These are phyloP conservation scores for Linnaemya vulpina DNA, from an alignment of 2,888 invertebrate species.

Conservation along the genomic window DNA sequence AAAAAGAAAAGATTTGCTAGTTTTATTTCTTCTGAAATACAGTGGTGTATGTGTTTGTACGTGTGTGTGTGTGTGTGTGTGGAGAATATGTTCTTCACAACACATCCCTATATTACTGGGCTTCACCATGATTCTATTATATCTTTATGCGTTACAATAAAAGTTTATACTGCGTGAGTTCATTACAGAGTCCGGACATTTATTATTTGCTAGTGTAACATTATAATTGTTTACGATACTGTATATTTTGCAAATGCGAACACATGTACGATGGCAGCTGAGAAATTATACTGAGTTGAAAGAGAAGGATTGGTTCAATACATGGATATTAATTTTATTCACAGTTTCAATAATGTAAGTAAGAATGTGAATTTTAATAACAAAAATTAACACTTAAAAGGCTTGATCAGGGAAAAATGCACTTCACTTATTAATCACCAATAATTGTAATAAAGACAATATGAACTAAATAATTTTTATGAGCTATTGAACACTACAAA, in stretches of 20 bases:
- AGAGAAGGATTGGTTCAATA: not conserved
- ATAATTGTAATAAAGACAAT: no score
- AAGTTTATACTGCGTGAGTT: conserved; percentile 1
- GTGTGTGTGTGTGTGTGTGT: conserved; percentile 1
- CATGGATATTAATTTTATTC: no score
- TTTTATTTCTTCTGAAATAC: not conserved
- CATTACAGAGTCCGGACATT: conserved; percentile 13
- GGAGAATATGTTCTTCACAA: conserved; percentile 16
- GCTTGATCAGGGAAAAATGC: no score
- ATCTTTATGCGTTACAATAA: conserved; percentile 26
- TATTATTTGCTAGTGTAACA: conserved; percentile 23
- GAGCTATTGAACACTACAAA: no score
- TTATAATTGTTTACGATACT: conserved; percentile 39
- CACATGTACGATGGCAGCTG: not conserved
- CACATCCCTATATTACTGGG: conserved; percentile 37
- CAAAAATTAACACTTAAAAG: no score
- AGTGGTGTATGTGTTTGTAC: not conserved
- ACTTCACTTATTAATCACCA: no score
- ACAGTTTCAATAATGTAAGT: no score
- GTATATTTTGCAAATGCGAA: conserved; percentile 1
- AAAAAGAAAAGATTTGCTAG: conserved; percentile 1
- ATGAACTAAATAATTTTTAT: no score
- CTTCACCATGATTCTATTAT: conserved; percentile 44
- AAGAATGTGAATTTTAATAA: no score
- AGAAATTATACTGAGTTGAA: not conserved